Conservation (phyloP, 2,888 invertebrate genomes). For the Dryomyza anilis region DNA sequence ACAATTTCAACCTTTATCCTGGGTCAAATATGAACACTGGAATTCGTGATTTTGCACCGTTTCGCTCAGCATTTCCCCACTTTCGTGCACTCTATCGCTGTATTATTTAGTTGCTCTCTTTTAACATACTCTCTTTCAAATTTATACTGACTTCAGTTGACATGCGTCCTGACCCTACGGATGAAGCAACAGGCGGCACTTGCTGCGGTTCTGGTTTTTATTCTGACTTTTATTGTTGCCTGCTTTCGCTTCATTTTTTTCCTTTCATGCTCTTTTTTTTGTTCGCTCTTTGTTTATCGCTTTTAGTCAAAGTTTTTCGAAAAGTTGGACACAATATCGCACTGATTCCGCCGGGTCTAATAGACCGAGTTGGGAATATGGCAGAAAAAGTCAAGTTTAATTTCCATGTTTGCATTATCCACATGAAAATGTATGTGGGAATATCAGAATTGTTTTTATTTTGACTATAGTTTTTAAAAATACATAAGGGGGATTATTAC, state of each 20-base stretch:
- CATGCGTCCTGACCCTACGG: constrained; percentile 38
- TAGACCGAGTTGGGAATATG: background rate
- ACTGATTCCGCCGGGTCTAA: background rate
- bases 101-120: no score
- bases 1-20: constrained; percentile 31
- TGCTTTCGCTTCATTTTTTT: background rate
- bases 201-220: background rate
- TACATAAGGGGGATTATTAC: no score
- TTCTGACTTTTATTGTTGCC: background rate
- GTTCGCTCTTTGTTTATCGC: background rate
- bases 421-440: no score
- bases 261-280: background rate
- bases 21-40: constrained; percentile 16
- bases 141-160: no score
- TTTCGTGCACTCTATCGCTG: background rate
- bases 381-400: no score
- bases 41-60: constrained; percentile 8
- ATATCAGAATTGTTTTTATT: no score
- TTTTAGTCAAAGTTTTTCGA: background rate
- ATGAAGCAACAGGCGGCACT: constrained; percentile 55
- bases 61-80: background rate
- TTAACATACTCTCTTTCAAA: no score
- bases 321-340: background rate
- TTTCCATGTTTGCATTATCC: no score
- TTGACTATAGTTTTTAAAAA: no score